These are phyloP conservation scores for Drosophila siamana DNA, from an alignment of 2,888 invertebrate genomes.

Conservation along the genomic window DNA sequence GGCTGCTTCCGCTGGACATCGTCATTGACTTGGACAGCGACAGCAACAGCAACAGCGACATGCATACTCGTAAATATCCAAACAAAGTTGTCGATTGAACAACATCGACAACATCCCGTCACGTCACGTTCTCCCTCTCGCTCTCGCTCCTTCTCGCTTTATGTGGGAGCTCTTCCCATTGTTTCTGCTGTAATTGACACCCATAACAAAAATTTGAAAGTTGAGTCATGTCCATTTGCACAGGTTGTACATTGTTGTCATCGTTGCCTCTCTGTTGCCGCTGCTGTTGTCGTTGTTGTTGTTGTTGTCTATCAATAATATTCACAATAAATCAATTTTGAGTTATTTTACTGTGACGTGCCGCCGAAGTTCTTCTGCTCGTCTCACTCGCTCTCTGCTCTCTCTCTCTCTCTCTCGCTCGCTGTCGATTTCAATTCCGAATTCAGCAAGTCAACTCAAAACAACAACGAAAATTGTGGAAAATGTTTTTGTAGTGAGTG, in stretches of 20 bases:
- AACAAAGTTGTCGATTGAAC: slow-evolving; percentile 79
- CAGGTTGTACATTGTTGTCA: slow-evolving; percentile 5
- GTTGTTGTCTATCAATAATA: slow-evolving; percentile 70
- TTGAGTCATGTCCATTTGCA: slow-evolving; percentile 70
- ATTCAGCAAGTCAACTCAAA: slow-evolving; percentile 59
- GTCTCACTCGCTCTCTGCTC: slow-evolving; percentile 1
- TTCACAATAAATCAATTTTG: slow-evolving; percentile 78
- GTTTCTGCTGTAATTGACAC: slow-evolving; percentile 80
- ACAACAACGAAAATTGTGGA: slow-evolving; percentile 14
- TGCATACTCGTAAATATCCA: slow-evolving; percentile 76
- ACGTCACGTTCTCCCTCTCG: slow-evolving; percentile 65
- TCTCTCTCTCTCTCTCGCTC: slow-evolving; percentile 14
- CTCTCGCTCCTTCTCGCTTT: background rate
- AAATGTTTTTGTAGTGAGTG: background rate
- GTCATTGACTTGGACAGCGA: slow-evolving; percentile 1
- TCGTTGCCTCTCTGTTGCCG: slow-evolving; percentile 2
- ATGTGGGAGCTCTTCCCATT: slow-evolving; percentile 51
- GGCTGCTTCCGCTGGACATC: slow-evolving; percentile 59
- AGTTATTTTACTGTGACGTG: slow-evolving; percentile 78
- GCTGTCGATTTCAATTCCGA: slow-evolving; percentile 56
- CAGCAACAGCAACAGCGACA: slow-evolving; percentile 39
- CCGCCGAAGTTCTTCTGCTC: slow-evolving; percentile 21
- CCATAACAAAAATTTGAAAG: slow-evolving; percentile 79
- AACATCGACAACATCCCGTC: slow-evolving; percentile 83
- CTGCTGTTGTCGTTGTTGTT: slow-evolving; percentile 31